Conservation (phyloP, 2,113 vertebrate species). For the Mus pahari region DNA sequence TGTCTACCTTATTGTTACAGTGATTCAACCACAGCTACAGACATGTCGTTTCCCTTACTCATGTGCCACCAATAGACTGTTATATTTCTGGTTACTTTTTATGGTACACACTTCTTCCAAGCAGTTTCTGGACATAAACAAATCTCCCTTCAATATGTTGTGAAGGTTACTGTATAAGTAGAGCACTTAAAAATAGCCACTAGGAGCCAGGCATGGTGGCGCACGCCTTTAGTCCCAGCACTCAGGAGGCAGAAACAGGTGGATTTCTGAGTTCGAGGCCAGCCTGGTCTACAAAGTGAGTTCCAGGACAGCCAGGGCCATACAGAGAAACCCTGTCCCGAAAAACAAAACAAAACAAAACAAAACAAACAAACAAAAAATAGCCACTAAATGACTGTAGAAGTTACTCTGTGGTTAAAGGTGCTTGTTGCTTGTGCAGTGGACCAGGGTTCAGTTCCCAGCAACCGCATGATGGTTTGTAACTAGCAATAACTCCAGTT, state of each 20-base stretch:
- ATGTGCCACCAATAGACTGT: not conserved
- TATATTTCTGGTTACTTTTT: not conserved
- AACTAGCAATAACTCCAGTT: not conserved
- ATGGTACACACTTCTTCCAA: not conserved
- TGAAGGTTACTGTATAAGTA: not conserved
- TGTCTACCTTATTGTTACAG: not conserved
- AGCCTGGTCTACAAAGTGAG: too few species aligned
- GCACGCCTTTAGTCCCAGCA: too few species aligned
- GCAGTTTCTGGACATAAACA: slow-evolving; percentile 11
- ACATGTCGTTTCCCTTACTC: not conserved
- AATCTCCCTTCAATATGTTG: not conserved
- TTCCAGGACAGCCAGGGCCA: too few species aligned
- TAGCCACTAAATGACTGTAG: not conserved
- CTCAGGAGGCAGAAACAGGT: too few species aligned
- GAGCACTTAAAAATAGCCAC: not conserved
- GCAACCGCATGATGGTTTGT: not conserved
- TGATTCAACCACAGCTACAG: not conserved
- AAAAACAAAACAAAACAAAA: too few species aligned
- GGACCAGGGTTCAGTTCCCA: not conserved
- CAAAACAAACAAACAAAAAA: too few species aligned
- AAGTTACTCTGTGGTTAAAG: not conserved
- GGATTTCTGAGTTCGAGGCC: too few species aligned
- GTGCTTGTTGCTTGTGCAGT: not conserved
- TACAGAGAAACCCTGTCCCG: too few species aligned
- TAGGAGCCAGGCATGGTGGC: too few species aligned